Evolutionary conservation across 2,888 invertebrate genomes (phyloP), one percentile per base, ranked within the genome.

Genomic region (Mechanitis messenoides): DNA sequence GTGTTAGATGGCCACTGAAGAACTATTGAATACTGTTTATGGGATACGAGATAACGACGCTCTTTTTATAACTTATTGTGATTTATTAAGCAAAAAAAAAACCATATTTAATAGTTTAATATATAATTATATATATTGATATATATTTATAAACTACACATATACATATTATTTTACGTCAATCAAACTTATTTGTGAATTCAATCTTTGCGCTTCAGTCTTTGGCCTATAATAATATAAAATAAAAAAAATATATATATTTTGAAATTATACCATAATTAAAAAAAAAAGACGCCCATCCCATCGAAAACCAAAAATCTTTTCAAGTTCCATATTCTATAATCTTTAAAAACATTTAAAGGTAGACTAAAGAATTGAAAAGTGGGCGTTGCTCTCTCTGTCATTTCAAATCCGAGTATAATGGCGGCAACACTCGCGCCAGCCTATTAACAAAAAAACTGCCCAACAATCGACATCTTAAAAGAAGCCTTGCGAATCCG

Each of bases 291-390:
- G 20, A 50, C 31, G n/a, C 1, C 56, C 46, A 45, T 46, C 47
- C 35, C 31, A 55, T 59, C 45, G 45, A 54, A 63, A 64, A 63
- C 57, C 56, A 35, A 58, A 61, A 46, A 45, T 62, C 56, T 69
- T 69, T 70, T 70, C 67, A 65, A 61, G 62, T 59, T 76, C 77
- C 78, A 71, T 81, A 87, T 87, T 87, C 82, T 81, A 76, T 79
- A 81, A 87, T 85, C 84, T 85, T 87, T 90, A 86, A 89, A 89
- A 89, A 87, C 82, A 79, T 87, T 87, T 85, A 74, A 82, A 83
- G 76, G 63, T 69, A 60, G 68, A 80, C 82, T 85, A 87, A 83
- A 80, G 80, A 80, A 78, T 83, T 84, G 85, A 87, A 84, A 89
- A 88, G 88, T 87, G 85, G 90, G 90, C 90, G 90, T 88, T 72